Evolutionary conservation across 2,113 vertebrate genomes (phyloP), one percentile per base, ranked within the genome.

Genomic region (Fulmarus glacialis): DNA sequence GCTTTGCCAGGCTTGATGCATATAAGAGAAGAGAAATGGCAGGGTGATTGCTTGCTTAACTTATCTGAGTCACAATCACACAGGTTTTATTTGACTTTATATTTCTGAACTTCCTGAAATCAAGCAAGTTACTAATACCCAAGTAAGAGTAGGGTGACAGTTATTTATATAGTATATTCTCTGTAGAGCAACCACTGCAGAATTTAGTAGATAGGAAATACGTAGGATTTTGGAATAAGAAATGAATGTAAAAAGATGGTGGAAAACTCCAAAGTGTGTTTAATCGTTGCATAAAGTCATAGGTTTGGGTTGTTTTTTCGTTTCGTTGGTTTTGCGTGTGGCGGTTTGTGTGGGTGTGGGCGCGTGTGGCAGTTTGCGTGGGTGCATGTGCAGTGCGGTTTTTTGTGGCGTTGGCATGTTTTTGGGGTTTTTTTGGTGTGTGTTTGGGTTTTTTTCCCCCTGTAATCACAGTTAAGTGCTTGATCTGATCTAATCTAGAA

Each of bases 211-310:
- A 5, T n/a, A 43, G 68, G 14, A 74, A 62, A 18, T 8, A 12
- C 0, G 4, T 26, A 34, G 45, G 14, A 4, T 32, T 67, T 78
- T 55, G 11, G 15, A 42, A n/a, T 10, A 15, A 71, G 60, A 72
- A 85, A 80, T 0, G 0, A 38, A 4, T 7, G 4, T 13, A 1
- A 1, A 23, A 62, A 53, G n/a, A 4, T 42, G 11, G 5, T 43
- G 38, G 18, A 24, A 64, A 24, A 20, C 9, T 16, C 4, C 6
- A 10, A 15, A 8, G 2, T 6, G n/a, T n/a, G n/a, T 47, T 50
- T 80, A 79, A 12, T 30, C 4, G 0, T 53, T 40, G 14, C 0
- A 1, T 50, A 4, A 87, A 48, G 15, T 43, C 3, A 0, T 17
- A 7, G 8, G 1, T 3, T 58, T 52, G 15, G 18, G 45, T 50